phyloP scores from a whole-genome alignment of 2,888 invertebrate species.

The Oeneis ivallda region DNA sequence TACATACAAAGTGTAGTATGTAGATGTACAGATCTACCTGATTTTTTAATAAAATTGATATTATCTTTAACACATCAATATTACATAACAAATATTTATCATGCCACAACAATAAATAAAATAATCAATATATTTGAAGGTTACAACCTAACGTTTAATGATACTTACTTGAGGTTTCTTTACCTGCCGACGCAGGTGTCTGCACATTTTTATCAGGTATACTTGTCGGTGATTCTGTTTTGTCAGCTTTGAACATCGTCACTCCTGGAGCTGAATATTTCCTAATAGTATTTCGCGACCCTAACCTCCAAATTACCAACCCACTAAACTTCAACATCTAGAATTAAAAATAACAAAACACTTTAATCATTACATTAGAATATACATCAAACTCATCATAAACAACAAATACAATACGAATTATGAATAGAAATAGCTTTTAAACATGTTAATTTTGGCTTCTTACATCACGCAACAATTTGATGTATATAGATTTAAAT shows the following conservation, averaged over 20 bases:
- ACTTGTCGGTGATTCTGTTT: constrained; percentile 53
- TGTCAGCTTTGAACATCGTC: constrained; percentile 88
- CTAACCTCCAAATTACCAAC: constrained; percentile 77
- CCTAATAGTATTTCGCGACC: constrained; percentile 60
- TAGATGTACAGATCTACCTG: too few species aligned
- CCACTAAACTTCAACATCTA: constrained; percentile 79
- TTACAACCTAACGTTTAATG: not conserved
- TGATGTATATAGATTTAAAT: constrained; percentile 21
- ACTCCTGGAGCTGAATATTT: constrained; percentile 86
- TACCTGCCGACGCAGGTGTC: constrained; percentile 36
- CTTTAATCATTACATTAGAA: not conserved
- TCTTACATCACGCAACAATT: constrained; percentile 68
- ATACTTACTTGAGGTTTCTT: constrained; percentile 45
- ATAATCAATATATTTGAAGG: constrained; percentile 15
- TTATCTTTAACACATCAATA: constrained; percentile 1
- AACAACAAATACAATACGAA: constrained; percentile 5
- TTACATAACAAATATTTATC: constrained; percentile 24
- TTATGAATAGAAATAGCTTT: constrained; percentile 31
- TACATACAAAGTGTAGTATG: too few species aligned
- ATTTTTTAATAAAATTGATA: not conserved
- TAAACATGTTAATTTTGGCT: constrained; percentile 44
- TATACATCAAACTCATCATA: not conserved
- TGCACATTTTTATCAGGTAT: constrained; percentile 48
- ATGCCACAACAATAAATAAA: constrained; percentile 18
- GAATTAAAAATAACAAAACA: constrained; percentile 38